Percentiles rank a stretch among this genome's conserved stretches.
These are phyloP conservation scores for Argentina silus DNA, from an alignment of 2,797 vertebrate genomes.

Conservation along the genomic window DNA sequence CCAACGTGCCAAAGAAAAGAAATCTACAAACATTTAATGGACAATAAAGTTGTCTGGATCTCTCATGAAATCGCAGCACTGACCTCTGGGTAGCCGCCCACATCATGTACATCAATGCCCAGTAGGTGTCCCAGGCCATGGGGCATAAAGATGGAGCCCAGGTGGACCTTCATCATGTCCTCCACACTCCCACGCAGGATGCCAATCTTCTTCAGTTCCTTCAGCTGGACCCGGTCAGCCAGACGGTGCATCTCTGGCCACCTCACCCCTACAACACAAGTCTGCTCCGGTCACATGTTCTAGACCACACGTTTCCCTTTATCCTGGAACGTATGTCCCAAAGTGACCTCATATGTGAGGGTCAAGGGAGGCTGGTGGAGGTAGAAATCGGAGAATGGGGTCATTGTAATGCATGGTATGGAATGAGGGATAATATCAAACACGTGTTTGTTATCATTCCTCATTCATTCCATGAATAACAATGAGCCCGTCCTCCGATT, in stretches of 20 bases:
- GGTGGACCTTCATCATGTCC: slow-evolving; percentile 90
- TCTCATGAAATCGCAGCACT: background rate
- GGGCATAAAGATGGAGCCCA: slow-evolving; percentile 96
- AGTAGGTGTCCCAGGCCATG: slow-evolving; percentile 95
- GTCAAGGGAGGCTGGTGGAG: no score
- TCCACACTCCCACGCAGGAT: slow-evolving; percentile 85
- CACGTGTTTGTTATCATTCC: no score
- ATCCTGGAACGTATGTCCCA: background rate
- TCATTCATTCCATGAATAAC: no score
- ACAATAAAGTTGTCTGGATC: slow-evolving; percentile 2
- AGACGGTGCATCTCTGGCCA: slow-evolving; percentile 95
- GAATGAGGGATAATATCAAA: no score
- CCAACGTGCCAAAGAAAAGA: background rate
- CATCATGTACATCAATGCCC: slow-evolving; percentile 95
- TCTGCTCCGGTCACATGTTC: background rate
- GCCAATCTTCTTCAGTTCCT: slow-evolving; percentile 87
- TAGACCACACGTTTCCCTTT: no score
- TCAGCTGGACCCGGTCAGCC: slow-evolving; percentile 90
- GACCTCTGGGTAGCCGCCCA: slow-evolving; percentile 96
- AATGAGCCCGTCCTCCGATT: no score
- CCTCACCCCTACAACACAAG: slow-evolving; percentile 79
- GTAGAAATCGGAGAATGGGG: no score
- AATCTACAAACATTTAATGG: slow-evolving; percentile 29
- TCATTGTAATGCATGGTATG: no score
- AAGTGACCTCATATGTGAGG: background rate